These are phyloP conservation scores for Piscicola geometra DNA, from an alignment of 2,888 invertebrate genomes.

Conservation along the genomic window DNA sequence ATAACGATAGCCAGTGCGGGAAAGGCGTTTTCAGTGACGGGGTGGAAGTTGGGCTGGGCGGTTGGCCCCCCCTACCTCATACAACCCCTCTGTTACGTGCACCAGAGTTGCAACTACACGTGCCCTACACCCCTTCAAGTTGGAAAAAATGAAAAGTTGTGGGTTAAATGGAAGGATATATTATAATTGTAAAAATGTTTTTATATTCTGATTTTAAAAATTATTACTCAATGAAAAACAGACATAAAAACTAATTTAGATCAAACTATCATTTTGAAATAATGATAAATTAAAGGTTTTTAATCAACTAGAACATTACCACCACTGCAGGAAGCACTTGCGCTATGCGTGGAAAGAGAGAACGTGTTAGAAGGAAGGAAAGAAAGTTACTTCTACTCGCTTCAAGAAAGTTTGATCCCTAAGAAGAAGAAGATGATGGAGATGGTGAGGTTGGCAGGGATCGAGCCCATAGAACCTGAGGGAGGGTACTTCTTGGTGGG, in stretches of 20 bases:
- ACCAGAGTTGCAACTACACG: slow-evolving; percentile 89
- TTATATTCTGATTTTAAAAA: not conserved
- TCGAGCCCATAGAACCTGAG: slow-evolving; percentile 85
- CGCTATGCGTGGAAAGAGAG: slow-evolving; percentile 81
- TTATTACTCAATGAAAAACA: not conserved
- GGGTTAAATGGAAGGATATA: no score
- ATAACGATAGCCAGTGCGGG: slow-evolving; percentile 94
- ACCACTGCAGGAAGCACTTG: slow-evolving; percentile 84
- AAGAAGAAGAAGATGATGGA: slow-evolving; percentile 50
- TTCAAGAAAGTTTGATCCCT: slow-evolving; percentile 68
- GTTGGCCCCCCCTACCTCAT: slow-evolving; percentile 80
- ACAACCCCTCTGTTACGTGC: slow-evolving; percentile 74
- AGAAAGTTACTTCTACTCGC: slow-evolving; percentile 71
- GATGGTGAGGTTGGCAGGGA: slow-evolving; percentile 66
- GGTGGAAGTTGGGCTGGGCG: slow-evolving; percentile 81
- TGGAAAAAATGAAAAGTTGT: no score
- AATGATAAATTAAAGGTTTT: no score
- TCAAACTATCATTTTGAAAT: no score
- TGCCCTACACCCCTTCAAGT: slow-evolving; percentile 76
- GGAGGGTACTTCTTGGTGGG: slow-evolving; percentile 96
- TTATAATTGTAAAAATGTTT: not conserved
- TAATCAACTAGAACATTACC: no score
- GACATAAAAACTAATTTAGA: not conserved
- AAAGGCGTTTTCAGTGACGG: slow-evolving; percentile 91
- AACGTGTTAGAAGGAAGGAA: slow-evolving; percentile 67